Percentiles rank a stretch among this genome's conserved stretches.
phyloP scores from a whole-genome alignment of 2,888 invertebrate genomes.

The Ischnus inquisitorius region DNA sequence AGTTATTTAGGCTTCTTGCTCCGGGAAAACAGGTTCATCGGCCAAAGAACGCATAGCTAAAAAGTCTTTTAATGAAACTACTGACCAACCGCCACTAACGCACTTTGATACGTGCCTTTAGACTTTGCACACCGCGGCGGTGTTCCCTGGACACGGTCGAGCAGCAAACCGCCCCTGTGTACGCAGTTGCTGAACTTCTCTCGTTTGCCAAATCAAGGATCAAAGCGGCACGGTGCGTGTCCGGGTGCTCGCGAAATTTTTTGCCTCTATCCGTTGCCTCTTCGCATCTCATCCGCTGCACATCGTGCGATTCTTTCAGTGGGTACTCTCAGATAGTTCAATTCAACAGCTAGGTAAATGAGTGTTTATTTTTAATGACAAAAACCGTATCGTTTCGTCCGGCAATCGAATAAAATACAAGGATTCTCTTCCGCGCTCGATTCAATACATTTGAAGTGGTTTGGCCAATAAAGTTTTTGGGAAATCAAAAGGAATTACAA shows the following conservation, averaged over 20 bases:
- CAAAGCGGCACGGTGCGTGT: constrained; percentile 54
- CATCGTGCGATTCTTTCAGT: constrained; percentile 3
- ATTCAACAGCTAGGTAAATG: neutral
- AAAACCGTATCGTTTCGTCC: neutral
- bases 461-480: too few relatives aligned
- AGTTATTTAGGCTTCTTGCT: neutral
- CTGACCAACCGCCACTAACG: neutral
- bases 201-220: constrained; percentile 58
- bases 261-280: neutral
- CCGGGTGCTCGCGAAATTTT: neutral
- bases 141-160: constrained; percentile 10
- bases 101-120: constrained; percentile 43
- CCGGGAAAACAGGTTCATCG: neutral
- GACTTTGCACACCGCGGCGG: constrained; percentile 14
- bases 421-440: too few relatives aligned
- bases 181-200: constrained; percentile 5
- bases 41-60: neutral
- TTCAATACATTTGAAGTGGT: too few relatives aligned
- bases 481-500: too few relatives aligned
- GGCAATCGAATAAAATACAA: too few relatives aligned
- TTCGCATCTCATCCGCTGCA: constrained; percentile 32
- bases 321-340: too few relatives aligned
- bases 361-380: neutral
- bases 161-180: constrained; percentile 31
- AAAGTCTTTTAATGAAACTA: neutral